Evolutionary conservation across 2,888 invertebrate species (phyloP), one percentile per base, ranked within the genome.

Genomic region (Hermodice carunculata): DNA sequence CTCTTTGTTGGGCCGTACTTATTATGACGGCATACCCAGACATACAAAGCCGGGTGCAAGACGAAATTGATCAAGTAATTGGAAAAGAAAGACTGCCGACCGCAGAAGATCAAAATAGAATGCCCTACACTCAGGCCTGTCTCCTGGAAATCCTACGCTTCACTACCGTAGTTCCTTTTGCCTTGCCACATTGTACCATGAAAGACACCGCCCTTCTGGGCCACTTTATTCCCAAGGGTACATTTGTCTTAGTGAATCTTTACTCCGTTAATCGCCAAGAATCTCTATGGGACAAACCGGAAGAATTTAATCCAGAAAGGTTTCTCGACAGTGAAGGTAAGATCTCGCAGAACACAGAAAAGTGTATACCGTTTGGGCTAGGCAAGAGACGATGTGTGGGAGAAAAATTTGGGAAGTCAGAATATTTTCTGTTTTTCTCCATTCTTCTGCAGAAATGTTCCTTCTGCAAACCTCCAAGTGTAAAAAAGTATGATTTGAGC

Each of bases 341-440:
- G 8, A 37, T 22, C 8, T 66, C 78, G 5, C 70, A 74, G 63
- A 67, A 71, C 17, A 64, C 67, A 4, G 78, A 79, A 19, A 44
- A 64, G n/a, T 78, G 82, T 64, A 59, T 78, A 31, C 77, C 78
- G 8, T 82, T 75, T 56, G 77, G 81, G 1, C 67, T 76, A 5
- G 84, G 83, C 1, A 73, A 77, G 51, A 64, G 84, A 22, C 70
- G 75, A 37, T 83, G 83, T 63, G 73, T 79, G 0, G 84, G 82
- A 1, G 81, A 82, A 67, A 74, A 72, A 43, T 66, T 83, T 29
- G 81, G 78, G 1, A 70, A 70, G 26, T 68, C 77, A 71, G 81
- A 82, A 70, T 56, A 83, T 19, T 78, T 81, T 51, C 37, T 82
- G 34, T 82, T 80, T 64, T 76, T 82, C 49, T 52, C 77, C 8